Base-by-base conservation (phyloP, 2,888 invertebrate genomes). In the Lasioglossum marginatum region DNA sequence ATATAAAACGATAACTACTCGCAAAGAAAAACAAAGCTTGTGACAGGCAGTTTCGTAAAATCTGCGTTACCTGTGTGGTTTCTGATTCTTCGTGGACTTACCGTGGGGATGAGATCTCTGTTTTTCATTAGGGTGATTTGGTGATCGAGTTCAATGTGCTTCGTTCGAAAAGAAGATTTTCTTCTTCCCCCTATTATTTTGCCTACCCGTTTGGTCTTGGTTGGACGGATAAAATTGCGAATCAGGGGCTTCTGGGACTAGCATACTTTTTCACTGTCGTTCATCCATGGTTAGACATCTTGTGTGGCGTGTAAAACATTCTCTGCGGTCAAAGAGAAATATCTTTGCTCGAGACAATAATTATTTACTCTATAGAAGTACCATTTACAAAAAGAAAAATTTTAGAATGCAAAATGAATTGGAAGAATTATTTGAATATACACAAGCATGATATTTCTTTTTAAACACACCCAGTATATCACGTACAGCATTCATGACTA, bases 11-110 rank as follows among this genome's bases (percentile, higher is more conserved):
- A 63, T 79, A 85, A 82, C 63, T 19, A 88, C 14, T 57, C 52
- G 80, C 89, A 88, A 90, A 87, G 90, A 93, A 93, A 93, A 92
- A 93, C 89, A 93, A 93, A 93, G 93, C 93, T 93, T 93, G 93
- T 93, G 82, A 92, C 72, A 75, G 82, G 83, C 85, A 88, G 81
- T 81, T 68, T 34, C 77, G 73, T 85, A 52, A 85, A 83, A 83
- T 77, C 85, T 89, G 82, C 85, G 79, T 82, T 43, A 84, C 82
- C 63, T 84, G 85, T 87, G 87, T 87, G 79, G 78, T 79, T 83
- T 66, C 70, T 77, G 45, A 79, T 77, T 86, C 37, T 85, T 72
- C 85, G 80, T 77, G 72, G 79, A 82, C 48, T 72, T 82, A 66
- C 77, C 82, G 66, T 78, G 86, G 86, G 86, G 87, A 75, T 66